Evolutionary conservation across 2,888 invertebrate genomes (phyloP), one percentile per base, ranked within the genome.

Genomic region (Zaprionus lineosus): DNA sequence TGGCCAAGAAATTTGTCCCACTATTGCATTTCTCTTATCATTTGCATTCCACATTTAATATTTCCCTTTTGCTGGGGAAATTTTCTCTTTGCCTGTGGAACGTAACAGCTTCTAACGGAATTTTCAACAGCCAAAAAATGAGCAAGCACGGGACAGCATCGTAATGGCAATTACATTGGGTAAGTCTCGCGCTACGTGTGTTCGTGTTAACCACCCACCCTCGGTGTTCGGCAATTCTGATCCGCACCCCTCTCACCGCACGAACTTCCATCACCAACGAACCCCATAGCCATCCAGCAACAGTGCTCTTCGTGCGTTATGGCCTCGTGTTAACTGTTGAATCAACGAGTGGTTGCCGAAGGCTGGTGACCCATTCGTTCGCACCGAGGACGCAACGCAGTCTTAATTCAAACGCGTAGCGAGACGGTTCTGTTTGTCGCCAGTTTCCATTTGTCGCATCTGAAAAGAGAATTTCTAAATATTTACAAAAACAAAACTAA

Each of bases 281-380:
- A 3, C 7, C 21, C 21, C 4, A 21, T 7, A 21, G 4, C 21
- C 4, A 21, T 24, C 6, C 2, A 4, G n/a, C 4, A 8, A 8
- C 47, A 19, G 1, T 46, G 33, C 14, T 21, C 48, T 37, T 73
- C 53, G 67, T 39, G 53, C 53, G 43, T 11, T 50, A 12, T 40
- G 12, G 55, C 26, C 9, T 67, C 64, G 63, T 67, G 71, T 43
- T 60, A 82, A 84, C 82, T 82, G 82, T 82, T 82, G 82, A 82
- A 82, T 82, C 84, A 82, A 76, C 69, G 86, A 84, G 74, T 86
- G 84, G 86, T 85, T 86, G 74, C 72, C 78, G 84, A 76, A 44
- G 52, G 7, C 28, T 9, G 7, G 28, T 52, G 53, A 44, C 61
- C 34, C 53, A 37, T 26, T 71, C 77, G 65, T 59, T 57, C 41